These are phyloP conservation scores for Girardia tigrina DNA, from an alignment of 2,888 invertebrate genomes.

Conservation along the genomic window DNA sequence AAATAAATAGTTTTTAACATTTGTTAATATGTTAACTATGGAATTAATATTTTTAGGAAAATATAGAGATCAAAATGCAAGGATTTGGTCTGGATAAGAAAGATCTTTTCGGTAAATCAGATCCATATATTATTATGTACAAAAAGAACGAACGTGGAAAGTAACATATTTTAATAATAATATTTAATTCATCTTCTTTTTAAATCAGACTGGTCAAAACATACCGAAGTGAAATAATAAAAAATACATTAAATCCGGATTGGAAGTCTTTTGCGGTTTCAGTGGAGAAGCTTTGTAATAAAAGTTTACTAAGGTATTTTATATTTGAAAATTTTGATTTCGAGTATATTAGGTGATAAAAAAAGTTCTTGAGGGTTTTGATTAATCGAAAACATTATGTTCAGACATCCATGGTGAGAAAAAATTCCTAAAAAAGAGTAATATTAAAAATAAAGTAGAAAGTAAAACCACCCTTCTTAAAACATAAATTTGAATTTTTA, in stretches of 20 bases:
- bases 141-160: conserved; percentile 51
- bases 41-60: conserved; percentile 42
- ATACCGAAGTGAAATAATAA: conserved; percentile 54
- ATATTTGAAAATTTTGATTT: too few relatives aligned
- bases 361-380: too few relatives aligned
- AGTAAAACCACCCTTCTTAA: too few relatives aligned
- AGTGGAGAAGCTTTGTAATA: conserved; percentile 53
- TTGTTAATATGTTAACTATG: too few relatives aligned
- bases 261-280: conserved; percentile 53
- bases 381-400: too few relatives aligned
- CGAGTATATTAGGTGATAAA: too few relatives aligned
- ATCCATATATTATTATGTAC: conserved; percentile 52
- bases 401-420: too few relatives aligned
- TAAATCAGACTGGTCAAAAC: conserved; percentile 51
- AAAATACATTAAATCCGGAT: conserved; percentile 53
- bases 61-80: conserved; percentile 46
- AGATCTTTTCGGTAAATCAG: conserved; percentile 54
- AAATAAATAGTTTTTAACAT: too few relatives aligned
- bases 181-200: conserved; percentile 34
- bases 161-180: conserved; percentile 40
- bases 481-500: too few relatives aligned
- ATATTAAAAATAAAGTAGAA: too few relatives aligned
- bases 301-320: conserved; percentile 52
- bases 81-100: conserved; percentile 52
- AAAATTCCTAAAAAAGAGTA: too few relatives aligned